A percentile compares a stretch with the other conserved stretches of the same genome.
Evolutionary conservation across 2,113 vertebrate species (phyloP).

Genomic region (Pyrgilauda ruficollis): DNA sequence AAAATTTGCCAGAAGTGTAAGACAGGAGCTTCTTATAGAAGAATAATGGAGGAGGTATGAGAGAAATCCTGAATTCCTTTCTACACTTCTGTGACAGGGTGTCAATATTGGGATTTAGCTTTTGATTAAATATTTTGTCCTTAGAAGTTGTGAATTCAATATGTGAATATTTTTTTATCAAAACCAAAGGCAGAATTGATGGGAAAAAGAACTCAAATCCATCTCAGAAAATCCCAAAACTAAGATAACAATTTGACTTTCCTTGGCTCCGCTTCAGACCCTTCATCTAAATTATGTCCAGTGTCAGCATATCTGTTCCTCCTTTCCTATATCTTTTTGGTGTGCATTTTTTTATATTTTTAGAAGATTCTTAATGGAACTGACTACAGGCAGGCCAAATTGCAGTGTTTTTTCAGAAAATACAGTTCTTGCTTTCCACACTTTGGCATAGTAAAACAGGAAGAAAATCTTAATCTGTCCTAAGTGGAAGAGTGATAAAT

Average conservation of each 20-base stretch:
- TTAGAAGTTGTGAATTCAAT: background rate
- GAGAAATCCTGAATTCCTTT: background rate
- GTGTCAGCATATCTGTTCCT: background rate
- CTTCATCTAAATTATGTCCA: background rate
- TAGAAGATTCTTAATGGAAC: background rate
- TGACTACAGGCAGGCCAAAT: background rate
- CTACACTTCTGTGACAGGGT: background rate
- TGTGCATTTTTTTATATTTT: background rate
- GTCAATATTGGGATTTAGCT: background rate
- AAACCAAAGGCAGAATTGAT: background rate
- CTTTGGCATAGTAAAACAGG: background rate
- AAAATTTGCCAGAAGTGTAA: background rate
- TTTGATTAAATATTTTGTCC: background rate
- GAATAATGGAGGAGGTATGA: background rate
- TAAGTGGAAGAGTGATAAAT: background rate
- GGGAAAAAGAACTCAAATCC: background rate
- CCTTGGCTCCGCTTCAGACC: background rate
- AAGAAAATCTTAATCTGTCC: background rate
- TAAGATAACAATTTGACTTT: background rate
- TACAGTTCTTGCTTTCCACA: background rate
- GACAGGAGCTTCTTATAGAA: background rate
- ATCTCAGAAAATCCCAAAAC: background rate
- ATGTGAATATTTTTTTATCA: background rate
- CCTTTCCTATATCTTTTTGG: background rate
- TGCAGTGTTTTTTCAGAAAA: background rate